phyloP scores from a whole-genome alignment of 2,113 vertebrate species.

The Notothenia rossii region DNA sequence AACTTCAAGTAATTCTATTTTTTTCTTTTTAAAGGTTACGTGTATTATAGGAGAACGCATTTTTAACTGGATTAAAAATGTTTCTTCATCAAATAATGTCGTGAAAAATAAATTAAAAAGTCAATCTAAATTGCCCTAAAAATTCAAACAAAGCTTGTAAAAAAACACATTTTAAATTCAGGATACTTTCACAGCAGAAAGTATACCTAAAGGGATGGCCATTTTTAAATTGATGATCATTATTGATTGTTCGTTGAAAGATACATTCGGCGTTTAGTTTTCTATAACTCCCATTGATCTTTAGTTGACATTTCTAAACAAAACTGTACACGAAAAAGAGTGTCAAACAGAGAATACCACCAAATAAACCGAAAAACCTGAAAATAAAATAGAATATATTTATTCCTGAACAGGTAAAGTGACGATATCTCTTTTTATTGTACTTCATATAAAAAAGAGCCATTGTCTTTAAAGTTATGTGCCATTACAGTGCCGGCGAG shows the following conservation, averaged over 20 bases:
- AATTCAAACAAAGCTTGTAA: background rate
- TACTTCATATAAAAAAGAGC: background rate
- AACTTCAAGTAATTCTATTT: constrained; percentile 31
- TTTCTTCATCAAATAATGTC: background rate
- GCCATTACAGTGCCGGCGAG: constrained; percentile 81
- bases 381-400: background rate
- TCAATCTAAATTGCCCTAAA: background rate
- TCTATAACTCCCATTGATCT: too few relatives aligned
- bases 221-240: background rate
- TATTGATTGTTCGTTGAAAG: background rate
- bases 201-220: background rate
- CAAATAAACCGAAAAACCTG: background rate
- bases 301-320: background rate
- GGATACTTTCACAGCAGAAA: background rate
- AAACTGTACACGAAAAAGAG: background rate
- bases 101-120: background rate
- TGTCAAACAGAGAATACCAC: background rate
- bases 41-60: background rate
- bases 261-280: background rate
- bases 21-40: background rate
- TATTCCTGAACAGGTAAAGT: background rate
- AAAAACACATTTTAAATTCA: background rate
- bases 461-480: constrained; percentile 63
- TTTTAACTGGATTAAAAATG: background rate
- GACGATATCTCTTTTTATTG: background rate